Evolutionary conservation across 2,888 invertebrate species (phyloP).

Genomic region (Lepas anatifera): DNA sequence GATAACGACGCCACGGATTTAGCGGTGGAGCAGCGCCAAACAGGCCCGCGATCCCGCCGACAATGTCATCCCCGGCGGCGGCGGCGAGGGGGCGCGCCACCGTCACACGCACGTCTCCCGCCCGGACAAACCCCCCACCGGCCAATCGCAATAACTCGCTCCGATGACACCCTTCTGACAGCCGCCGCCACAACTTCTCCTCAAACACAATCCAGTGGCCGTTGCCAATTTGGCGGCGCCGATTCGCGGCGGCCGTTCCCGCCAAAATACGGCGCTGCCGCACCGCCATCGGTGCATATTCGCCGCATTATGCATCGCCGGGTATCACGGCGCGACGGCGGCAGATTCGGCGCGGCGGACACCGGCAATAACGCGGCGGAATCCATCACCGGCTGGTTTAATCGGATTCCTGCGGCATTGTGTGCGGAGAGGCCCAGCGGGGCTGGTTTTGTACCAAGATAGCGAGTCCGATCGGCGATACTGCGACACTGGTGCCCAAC

Average conservation of each 20-base stretch:
- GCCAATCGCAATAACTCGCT: slow-evolving; percentile 1
- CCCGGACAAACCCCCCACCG: neutral
- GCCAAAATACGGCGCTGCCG: neutral
- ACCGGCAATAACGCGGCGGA: neutral
- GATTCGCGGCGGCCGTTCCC: neutral
- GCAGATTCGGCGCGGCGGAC: neutral
- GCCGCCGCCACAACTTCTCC: neutral
- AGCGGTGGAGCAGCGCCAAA: neutral
- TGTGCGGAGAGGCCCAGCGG: neutral
- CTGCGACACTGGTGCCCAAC: no score
- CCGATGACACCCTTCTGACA: slow-evolving; percentile 1
- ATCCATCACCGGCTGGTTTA: neutral
- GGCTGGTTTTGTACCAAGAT: neutral
- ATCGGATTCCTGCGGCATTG: neutral
- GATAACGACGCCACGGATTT: neutral
- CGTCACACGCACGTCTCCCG: neutral
- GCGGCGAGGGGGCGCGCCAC: neutral
- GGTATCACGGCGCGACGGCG: neutral
- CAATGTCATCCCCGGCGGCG: no score
- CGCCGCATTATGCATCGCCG: neutral
- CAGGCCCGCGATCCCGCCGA: no score
- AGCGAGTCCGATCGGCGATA: neutral
- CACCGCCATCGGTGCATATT: neutral
- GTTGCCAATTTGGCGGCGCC: neutral
- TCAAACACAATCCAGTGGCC: neutral